Conservation (phyloP, 53 echinoderm and acorn worm genomes). For the Echinometra lucunter region DNA sequence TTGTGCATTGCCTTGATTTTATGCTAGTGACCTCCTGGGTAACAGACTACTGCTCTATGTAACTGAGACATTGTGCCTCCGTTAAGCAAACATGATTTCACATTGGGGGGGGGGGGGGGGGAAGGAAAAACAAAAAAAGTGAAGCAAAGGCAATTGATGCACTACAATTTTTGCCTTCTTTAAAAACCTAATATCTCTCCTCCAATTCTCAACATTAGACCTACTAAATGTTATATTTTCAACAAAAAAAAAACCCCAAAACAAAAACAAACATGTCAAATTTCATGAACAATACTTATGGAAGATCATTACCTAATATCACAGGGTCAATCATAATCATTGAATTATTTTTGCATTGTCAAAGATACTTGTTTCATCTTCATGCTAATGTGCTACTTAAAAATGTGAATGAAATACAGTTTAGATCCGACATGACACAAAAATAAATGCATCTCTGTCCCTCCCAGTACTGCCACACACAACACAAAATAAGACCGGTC, state of each 20-base stretch:
- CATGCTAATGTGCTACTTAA: neutral
- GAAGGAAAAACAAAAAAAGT: neutral
- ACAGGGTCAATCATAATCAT: neutral
- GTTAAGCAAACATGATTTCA: neutral
- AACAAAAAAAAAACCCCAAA: neutral
- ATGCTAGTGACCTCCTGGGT: neutral
- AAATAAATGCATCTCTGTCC: slow-evolving; percentile 41
- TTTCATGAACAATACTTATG: neutral
- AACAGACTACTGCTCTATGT: neutral
- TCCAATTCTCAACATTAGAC: neutral
- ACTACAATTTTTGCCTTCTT: neutral
- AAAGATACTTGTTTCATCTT: neutral
- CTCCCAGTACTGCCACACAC: slow-evolving; percentile 40
- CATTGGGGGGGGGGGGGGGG: no score
- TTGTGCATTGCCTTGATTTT: neutral
- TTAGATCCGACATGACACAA: slow-evolving; percentile 41
- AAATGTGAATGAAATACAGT: neutral
- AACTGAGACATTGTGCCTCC: neutral
- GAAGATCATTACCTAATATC: neutral
- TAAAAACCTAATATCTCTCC: no score
- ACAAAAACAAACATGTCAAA: neutral
- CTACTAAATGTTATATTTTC: neutral
- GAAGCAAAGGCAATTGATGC: neutral
- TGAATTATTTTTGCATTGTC: neutral
- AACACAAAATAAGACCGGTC: neutral